Evolutionary conservation across 2,113 vertebrate genomes (phyloP).

Genomic region (Scolopax mira): DNA sequence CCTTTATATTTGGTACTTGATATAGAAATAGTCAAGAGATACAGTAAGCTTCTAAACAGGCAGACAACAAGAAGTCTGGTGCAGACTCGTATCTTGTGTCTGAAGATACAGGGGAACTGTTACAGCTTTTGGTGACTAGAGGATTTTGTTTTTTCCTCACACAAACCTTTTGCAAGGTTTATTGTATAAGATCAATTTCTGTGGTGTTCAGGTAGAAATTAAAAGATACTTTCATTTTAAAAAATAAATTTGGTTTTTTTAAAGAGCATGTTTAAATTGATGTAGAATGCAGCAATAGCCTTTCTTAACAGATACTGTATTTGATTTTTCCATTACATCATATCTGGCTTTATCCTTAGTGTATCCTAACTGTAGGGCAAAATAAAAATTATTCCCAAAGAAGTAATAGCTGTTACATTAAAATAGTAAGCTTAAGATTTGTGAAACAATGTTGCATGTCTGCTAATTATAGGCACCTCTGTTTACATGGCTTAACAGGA

Average conservation of each 20-base stretch:
- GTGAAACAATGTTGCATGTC: constrained; percentile 8
- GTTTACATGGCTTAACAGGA: constrained; percentile 46
- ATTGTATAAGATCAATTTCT: not conserved
- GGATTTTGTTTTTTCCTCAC: no score
- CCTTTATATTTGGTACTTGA: not conserved
- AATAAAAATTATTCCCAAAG: not conserved
- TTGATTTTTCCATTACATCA: not conserved
- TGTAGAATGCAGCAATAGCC: not conserved
- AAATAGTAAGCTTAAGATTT: no score
- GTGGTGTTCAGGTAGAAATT: not conserved
- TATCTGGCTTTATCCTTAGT: not conserved
- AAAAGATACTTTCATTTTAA: not conserved
- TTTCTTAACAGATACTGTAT: not conserved
- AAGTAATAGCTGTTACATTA: no score
- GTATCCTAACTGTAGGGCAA: not conserved
- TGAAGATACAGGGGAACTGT: not conserved
- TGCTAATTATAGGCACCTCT: constrained; percentile 20
- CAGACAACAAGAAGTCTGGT: not conserved
- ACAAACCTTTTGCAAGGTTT: no score
- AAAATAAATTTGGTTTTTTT: not conserved
- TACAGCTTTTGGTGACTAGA: not conserved
- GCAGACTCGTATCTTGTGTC: not conserved
- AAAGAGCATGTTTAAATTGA: not conserved
- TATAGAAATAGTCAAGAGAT: not conserved
- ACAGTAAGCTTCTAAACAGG: not conserved